Evolutionary conservation across 1,140 invertebrate genomes (phyloP).

Genomic region (Penaeus vannamei): DNA sequence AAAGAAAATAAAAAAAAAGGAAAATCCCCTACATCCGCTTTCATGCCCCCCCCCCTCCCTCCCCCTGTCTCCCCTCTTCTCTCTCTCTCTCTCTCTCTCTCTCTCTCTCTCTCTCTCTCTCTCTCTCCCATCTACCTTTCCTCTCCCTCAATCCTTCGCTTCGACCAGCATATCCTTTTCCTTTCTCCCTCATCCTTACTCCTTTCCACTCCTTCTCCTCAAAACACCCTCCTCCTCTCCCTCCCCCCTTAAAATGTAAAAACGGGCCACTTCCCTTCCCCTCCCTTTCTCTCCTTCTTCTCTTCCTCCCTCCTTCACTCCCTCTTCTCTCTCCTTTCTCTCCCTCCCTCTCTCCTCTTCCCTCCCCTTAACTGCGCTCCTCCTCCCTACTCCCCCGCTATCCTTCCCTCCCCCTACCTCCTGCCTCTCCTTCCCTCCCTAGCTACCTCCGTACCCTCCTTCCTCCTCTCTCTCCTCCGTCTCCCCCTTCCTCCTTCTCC

Average conservation of each 20-base stretch:
- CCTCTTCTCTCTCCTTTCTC: background rate
- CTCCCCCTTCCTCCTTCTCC: background rate
- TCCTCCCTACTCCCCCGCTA: background rate
- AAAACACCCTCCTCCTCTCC: background rate
- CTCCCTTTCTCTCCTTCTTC: background rate
- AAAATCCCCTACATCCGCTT: constrained; percentile 2
- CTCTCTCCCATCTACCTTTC: background rate
- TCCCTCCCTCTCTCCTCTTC: background rate
- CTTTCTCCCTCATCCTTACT: background rate
- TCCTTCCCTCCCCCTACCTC: background rate
- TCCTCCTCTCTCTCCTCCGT: background rate
- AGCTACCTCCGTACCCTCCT: background rate
- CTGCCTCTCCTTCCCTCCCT: background rate
- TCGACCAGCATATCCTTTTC: background rate
- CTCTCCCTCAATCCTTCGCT: background rate
- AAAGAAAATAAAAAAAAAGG: background rate
- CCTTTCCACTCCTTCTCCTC: background rate
- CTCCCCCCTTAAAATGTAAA: background rate
- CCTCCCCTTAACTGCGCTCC: background rate
- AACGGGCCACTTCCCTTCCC: background rate
- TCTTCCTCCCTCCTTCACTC: background rate
- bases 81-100: background rate
- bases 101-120: background rate
- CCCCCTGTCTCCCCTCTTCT: background rate
- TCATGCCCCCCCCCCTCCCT: background rate